Evolutionary conservation across 2,888 invertebrate species (phyloP).

Genomic region (Girardia tigrina): DNA sequence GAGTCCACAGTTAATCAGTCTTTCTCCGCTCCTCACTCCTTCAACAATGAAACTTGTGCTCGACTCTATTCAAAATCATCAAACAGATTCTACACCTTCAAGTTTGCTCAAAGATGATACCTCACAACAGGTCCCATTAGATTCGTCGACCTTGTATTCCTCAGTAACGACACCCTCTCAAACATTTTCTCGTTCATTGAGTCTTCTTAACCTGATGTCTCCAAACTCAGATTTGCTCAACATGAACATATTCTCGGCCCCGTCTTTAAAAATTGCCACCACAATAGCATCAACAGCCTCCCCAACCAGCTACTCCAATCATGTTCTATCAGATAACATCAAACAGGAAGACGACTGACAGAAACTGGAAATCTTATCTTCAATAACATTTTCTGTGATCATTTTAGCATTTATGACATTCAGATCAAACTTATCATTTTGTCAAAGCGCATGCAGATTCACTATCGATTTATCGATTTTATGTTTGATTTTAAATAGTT

Average conservation of each 20-base stretch:
- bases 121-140: background rate
- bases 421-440: background rate
- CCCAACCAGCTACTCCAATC: background rate
- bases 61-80: background rate
- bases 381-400: background rate
- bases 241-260: background rate
- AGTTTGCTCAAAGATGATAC: background rate
- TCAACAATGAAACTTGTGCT: conserved; percentile 10
- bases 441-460: background rate
- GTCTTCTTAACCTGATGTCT: background rate
- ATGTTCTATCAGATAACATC: background rate
- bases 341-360: background rate
- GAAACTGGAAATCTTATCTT: background rate
- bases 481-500: no score
- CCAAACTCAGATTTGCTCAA: background rate
- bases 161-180: background rate
- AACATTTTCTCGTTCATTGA: background rate
- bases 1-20: background rate
- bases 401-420: background rate
- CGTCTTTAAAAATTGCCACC: background rate
- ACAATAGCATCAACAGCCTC: background rate
- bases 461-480: background rate
- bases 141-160: background rate
- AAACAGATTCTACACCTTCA: background rate
- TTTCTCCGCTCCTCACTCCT: conserved; percentile 24